A percentile compares a stretch with the other conserved stretches of the same genome.
Conservation (phyloP, 1,140 invertebrate species). For the Harlomillsia oculata region DNA sequence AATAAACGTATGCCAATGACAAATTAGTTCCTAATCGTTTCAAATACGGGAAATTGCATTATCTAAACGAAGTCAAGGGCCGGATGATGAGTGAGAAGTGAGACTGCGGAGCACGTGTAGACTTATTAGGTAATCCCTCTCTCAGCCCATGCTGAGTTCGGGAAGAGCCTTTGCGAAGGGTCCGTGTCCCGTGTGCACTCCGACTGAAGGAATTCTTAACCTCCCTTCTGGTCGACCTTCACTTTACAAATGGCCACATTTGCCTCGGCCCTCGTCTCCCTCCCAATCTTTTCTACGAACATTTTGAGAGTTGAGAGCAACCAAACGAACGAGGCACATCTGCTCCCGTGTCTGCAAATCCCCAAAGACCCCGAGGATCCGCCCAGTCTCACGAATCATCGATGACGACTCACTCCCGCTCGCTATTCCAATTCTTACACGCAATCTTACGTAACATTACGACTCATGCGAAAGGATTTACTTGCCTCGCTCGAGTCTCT, state of each 20-base stretch:
- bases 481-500: too few species aligned
- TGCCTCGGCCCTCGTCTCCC: constrained; percentile 5
- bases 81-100: constrained; percentile 9
- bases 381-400: background rate
- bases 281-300: constrained; percentile 3
- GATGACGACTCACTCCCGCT: constrained; percentile 3
- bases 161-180: constrained; percentile 12
- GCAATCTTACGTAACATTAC: too few species aligned
- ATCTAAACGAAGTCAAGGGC: too few species aligned
- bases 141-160: constrained; percentile 13
- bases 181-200: constrained; percentile 15
- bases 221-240: constrained; percentile 26
- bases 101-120: constrained; percentile 20
- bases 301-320: background rate
- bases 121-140: constrained; percentile 1
- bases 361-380: constrained; percentile 4
- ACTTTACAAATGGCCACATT: constrained; percentile 30
- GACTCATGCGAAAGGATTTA: too few species aligned
- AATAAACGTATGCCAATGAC: too few species aligned
- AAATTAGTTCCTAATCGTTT: too few species aligned
- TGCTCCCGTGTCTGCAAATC: constrained; percentile 8
- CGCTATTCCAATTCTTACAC: constrained; percentile 15
- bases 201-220: constrained; percentile 10
- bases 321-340: constrained; percentile 1
- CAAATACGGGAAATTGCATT: too few species aligned